Conservation (phyloP, 2,888 invertebrate genomes). For the Lepidocyrtoides sp. region DNA sequence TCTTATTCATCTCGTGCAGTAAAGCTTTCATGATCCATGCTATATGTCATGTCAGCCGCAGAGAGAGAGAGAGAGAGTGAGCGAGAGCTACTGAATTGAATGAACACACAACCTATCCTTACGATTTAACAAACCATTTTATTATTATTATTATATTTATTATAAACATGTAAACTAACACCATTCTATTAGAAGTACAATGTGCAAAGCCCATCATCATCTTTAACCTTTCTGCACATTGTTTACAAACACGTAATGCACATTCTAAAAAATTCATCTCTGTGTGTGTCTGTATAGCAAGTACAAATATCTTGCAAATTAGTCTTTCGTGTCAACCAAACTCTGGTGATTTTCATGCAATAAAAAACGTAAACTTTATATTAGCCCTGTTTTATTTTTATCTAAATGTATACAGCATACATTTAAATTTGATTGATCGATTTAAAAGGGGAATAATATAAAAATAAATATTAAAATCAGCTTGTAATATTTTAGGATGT, state of each 20-base stretch:
- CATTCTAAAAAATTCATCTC: constrained; percentile 31
- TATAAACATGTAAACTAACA: constrained; percentile 71
- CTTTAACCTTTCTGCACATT: constrained; percentile 73
- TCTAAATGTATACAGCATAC: background rate
- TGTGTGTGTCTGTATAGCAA: background rate
- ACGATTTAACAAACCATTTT: constrained; percentile 59
- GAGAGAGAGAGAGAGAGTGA: constrained; percentile 4
- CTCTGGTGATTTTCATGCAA: background rate
- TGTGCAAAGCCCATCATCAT: constrained; percentile 52
- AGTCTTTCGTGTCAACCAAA: constrained; percentile 47
- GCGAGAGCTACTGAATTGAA: constrained; percentile 59
- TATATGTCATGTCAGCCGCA: constrained; percentile 78
- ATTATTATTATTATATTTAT: constrained; percentile 61
- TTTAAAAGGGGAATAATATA: background rate
- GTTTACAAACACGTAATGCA: constrained; percentile 72
- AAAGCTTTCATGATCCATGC: constrained; percentile 79
- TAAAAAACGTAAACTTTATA: too few species aligned
- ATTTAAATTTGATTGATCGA: background rate
- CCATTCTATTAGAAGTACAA: constrained; percentile 49
- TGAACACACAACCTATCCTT: constrained; percentile 66
- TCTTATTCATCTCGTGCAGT: constrained; percentile 76
- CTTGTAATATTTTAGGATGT: background rate
- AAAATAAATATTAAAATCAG: background rate
- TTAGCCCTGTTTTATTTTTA: background rate
- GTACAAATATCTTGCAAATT: constrained; percentile 55